Evolutionary conservation across 1,140 invertebrate species (phyloP), one percentile per base, ranked within the genome.

Genomic region (Diploscapter pachys): DNA sequence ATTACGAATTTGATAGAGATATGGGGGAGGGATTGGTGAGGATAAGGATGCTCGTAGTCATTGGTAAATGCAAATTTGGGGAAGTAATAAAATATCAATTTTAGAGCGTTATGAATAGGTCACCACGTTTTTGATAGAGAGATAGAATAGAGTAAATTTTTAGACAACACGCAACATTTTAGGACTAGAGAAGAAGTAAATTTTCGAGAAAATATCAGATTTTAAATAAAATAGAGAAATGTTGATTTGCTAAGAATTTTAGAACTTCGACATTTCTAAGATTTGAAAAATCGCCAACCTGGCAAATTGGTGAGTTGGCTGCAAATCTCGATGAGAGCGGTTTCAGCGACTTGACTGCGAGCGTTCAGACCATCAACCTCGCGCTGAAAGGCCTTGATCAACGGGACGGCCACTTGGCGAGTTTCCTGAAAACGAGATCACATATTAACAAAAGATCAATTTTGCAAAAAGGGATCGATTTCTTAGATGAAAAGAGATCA

Each of bases 331-430:
- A 74, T 74, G 51, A 74, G 73, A 3, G 73, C 56, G 9, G 63
- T 50, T 65, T 74, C 73, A 56, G 73, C 61, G 56, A 67, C 65
- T 53, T 65, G 56, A 53, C 65, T 69, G 8, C 51, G 51, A 4
- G 65, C 73, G 0, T 59, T 65, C 48, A 74, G 9, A 3, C 73
- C 63, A 54, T 76, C 75, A 48, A 76, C 72, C 56, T 76, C 75
- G 13, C 52, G 65, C 70, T 76, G 75, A 57, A 76, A 76, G 3
- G 75, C 75, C 56, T 76, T 76, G 63, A 76, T 76, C 11, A 76
- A 48, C 4, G 75, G 75, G 31, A 76, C 53, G 2, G 75, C 75
- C 6, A 72, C 52, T 55, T 76, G 71, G 4, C 75, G 62, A 6
- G 48, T 59, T n/a, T 76, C 75, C 75, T 76, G 75, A 13, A 76